Evolutionary conservation across 2,888 invertebrate species (phyloP), one percentile per base, ranked within the genome.

Genomic region (Nomada ruficornis): DNA sequence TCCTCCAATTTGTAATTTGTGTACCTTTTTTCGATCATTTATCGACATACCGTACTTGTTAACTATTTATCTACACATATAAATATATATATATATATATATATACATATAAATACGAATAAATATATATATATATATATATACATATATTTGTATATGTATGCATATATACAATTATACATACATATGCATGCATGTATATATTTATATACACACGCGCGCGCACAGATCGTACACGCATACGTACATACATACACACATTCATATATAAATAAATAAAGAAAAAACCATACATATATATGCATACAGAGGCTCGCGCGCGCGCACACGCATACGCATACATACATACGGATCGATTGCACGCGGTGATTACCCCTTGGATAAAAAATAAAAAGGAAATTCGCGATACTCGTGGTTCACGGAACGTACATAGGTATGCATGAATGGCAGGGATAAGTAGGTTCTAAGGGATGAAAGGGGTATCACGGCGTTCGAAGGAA

Each of bases 21-120:
- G 86, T 86, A 87, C 88, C 85, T 87, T 87, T 89, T 89, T 55
- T 86, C 87, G 87, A 90, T 89, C 89, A 75, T 86, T 86, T 85
- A 83, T 85, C 84, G 82, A 89, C 88, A 85, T 88, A 89, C 88
- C 89, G 88, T 91, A 90, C 89, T 91, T 90, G 91, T 91, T 91
- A 85, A 88, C 82, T 89, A 85, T 89, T 82, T 86, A 67, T 83
- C 82, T 87, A 76, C 72, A 47, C 44, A 78, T 65, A 77, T 54
- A 59, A 13, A 83, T 54, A 63, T 26, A 77, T 64, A 64, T 50
- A 72, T 26, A 77, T 64, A 64, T 50, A 72, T 15, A 62, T 44
- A 70, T 54, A 75, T 52, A 77, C 36, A 71, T 57, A 76, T 26
- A 20, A 59, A 65, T 47, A 74, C 26, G 55, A 59, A 74, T 69